Conservation (phyloP, 2,113 vertebrate genomes). For the Chloroceryle aenea region DNA sequence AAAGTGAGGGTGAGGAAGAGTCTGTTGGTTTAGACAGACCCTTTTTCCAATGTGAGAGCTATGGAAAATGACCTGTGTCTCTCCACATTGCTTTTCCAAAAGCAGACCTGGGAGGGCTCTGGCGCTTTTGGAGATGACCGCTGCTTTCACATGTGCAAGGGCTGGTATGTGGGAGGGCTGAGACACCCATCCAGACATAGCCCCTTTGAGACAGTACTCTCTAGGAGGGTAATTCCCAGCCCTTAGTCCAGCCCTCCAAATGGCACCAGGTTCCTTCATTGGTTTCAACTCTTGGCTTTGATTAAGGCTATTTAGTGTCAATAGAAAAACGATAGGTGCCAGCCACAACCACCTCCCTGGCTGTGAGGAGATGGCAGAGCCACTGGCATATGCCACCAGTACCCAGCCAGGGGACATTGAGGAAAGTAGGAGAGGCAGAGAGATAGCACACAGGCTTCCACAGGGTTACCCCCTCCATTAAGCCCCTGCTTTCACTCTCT, state of each 20-base stretch:
- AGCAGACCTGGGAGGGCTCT: not conserved
- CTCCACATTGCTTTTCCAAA: constrained; percentile 4
- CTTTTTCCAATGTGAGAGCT: constrained; percentile 1
- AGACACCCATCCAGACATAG: not conserved
- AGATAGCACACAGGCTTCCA: not conserved
- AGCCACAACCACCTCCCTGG: not conserved
- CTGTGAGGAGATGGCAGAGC: not conserved
- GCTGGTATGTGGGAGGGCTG: not conserved
- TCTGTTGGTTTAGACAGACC: constrained; percentile 22
- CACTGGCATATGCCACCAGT: constrained; percentile 22
- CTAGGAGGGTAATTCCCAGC: not conserved
- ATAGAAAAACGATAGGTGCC: constrained; percentile 41
- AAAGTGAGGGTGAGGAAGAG: constrained; percentile 6
- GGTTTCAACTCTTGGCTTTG: constrained; percentile 42
- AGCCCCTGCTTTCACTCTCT: not conserved
- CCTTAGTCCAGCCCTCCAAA: not conserved
- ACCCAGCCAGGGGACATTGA: rapidly evolving
- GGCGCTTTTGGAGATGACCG: constrained; percentile 22
- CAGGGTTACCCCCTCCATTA: not conserved
- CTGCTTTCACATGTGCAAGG: not conserved
- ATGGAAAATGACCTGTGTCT: not conserved
- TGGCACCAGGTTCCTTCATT: not conserved
- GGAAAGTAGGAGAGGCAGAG: not conserved
- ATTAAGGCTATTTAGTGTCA: constrained; percentile 74
- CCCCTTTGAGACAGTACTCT: not conserved